Percentiles rank a stretch among this genome's conserved stretches.
These are phyloP conservation scores for Belgica antarctica DNA, from an alignment of 2,888 invertebrate species.

Conservation along the genomic window DNA sequence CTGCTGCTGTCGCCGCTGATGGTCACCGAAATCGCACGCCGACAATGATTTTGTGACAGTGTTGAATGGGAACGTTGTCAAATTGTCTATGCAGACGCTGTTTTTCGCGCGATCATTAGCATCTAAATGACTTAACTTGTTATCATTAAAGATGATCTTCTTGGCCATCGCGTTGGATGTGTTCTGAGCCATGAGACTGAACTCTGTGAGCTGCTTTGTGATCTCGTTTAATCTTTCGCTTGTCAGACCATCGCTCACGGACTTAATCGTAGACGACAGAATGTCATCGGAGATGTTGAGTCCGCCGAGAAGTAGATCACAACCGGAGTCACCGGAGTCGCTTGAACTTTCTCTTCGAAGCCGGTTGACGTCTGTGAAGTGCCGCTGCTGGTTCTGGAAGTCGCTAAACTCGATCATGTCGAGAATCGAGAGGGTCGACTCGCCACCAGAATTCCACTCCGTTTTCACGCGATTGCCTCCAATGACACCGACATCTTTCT, in stretches of 20 bases:
- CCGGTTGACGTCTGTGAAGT: neutral
- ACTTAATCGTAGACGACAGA: constrained; percentile 46
- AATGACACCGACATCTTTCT: constrained; percentile 48
- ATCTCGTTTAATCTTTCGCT: neutral
- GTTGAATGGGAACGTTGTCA: neutral
- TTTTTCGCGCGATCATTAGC: neutral
- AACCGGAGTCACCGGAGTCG: constrained; percentile 51
- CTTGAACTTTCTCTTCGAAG: constrained; percentile 48
- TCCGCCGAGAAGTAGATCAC: constrained; percentile 53
- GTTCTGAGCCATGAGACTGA: constrained; percentile 11
- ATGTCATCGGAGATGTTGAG: constrained; percentile 53
- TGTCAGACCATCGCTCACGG: constrained; percentile 6
- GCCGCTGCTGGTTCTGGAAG: neutral
- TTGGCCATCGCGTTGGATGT: too few species aligned
- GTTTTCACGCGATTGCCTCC: constrained; percentile 46
- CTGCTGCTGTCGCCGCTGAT: neutral
- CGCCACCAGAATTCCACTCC: constrained; percentile 7
- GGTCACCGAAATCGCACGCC: constrained; percentile 26
- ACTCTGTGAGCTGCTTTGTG: constrained; percentile 16
- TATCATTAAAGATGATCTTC: too few species aligned
- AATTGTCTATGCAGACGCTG: neutral
- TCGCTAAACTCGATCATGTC: constrained; percentile 29
- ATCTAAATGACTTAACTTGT: too few species aligned
- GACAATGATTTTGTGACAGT: neutral
- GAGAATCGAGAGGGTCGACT: constrained; percentile 13